These are phyloP conservation scores for Piscicola geometra DNA, from an alignment of 2,888 invertebrate species.

Conservation along the genomic window DNA sequence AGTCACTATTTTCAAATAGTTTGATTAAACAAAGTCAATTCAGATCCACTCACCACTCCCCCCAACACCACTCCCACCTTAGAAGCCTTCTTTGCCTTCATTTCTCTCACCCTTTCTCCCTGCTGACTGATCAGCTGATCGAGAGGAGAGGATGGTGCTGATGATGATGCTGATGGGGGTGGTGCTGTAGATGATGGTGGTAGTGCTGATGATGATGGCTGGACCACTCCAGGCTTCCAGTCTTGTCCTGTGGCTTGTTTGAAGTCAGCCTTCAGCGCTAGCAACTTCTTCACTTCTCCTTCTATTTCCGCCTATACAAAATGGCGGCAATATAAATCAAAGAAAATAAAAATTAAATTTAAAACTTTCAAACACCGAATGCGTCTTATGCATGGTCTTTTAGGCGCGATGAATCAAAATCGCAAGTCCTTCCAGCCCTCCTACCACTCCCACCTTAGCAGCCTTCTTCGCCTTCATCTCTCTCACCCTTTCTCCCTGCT, in stretches of 20 bases:
- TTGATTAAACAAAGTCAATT: neutral
- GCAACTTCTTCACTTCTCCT: conserved; percentile 61
- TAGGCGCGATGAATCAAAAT: too few species aligned
- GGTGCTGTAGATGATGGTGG: neutral
- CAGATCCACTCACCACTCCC: too few species aligned
- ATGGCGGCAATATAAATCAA: neutral
- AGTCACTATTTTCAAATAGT: neutral
- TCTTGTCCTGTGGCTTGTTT: conserved; percentile 67
- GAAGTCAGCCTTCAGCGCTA: conserved; percentile 70
- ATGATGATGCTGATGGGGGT: neutral
- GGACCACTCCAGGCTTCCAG: conserved; percentile 59
- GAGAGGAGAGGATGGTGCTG: conserved; percentile 35
- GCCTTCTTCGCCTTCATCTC: conserved; percentile 61
- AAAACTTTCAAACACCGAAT: neutral
- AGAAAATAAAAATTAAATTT: neutral
- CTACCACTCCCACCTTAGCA: conserved; percentile 38
- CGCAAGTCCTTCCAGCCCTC: neutral
- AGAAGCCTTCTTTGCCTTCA: conserved; percentile 47
- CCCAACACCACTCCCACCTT: conserved; percentile 39
- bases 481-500: conserved; percentile 69
- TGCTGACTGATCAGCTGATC: conserved; percentile 40
- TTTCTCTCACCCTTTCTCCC: conserved; percentile 40
- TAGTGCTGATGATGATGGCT: neutral
- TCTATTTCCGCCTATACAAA: conserved; percentile 37
- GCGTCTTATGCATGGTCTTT: too few species aligned